phyloP scores from a whole-genome alignment of 2,113 vertebrate genomes.

The Mohoua ochrocephala region DNA sequence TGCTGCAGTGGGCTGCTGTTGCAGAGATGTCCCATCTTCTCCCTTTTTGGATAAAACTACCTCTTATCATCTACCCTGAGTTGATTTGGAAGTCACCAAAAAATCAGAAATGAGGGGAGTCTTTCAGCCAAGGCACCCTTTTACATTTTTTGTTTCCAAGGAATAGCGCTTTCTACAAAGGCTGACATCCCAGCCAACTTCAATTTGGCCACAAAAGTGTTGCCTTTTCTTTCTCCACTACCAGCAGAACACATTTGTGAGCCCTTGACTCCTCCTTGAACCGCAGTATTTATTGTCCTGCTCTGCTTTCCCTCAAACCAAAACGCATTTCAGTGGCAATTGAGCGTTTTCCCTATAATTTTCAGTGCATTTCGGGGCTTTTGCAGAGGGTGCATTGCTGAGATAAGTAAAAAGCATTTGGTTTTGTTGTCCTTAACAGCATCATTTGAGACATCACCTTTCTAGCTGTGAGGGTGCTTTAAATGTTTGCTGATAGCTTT shows the following conservation, averaged over 20 bases:
- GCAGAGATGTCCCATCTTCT: not conserved
- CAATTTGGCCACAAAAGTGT: not conserved
- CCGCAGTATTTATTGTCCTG: not conserved
- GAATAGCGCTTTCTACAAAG: not conserved
- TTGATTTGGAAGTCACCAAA: not conserved
- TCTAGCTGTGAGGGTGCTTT: not conserved
- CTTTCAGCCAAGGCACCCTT: not conserved
- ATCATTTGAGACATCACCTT: not conserved
- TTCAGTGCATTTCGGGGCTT: conserved; percentile 1
- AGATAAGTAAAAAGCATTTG: conserved; percentile 29
- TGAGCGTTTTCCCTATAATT: not conserved
- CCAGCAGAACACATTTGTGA: not conserved
- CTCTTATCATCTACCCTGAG: not conserved
- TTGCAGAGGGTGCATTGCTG: not conserved
- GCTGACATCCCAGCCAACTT: not conserved
- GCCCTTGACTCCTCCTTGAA: conserved; percentile 43
- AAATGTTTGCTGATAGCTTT: not conserved
- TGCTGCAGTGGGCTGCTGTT: not conserved
- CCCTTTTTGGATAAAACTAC: not conserved
- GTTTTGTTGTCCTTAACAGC: conserved; percentile 11
- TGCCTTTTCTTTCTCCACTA: not conserved
- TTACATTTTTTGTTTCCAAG: not conserved
- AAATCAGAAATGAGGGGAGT: not conserved
- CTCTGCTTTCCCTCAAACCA: not conserved
- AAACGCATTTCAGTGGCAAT: not conserved